Evolutionary conservation across 2,888 invertebrate species (phyloP).

Genomic region (Melikaiella ostensackeni): DNA sequence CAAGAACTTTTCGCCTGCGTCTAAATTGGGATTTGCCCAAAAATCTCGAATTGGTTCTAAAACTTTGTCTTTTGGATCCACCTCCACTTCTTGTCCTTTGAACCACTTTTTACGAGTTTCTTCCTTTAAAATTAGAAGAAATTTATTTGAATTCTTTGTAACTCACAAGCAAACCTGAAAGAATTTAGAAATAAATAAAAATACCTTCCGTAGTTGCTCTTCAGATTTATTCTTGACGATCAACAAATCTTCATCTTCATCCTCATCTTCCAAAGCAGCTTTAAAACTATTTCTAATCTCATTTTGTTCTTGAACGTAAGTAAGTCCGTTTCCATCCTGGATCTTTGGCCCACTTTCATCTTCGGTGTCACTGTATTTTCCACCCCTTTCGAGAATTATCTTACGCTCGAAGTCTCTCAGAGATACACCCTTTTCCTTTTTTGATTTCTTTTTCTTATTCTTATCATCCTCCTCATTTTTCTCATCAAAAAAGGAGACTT

Average conservation of each 20-base stretch:
- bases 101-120: slow-evolving; percentile 88
- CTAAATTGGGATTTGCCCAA: slow-evolving; percentile 91
- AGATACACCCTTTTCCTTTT: slow-evolving; percentile 81
- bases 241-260: slow-evolving; percentile 78
- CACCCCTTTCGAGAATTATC: slow-evolving; percentile 84
- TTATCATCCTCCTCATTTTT: slow-evolving; percentile 42
- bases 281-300: slow-evolving; percentile 83
- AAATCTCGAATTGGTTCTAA: slow-evolving; percentile 88
- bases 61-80: slow-evolving; percentile 81
- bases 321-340: slow-evolving; percentile 65
- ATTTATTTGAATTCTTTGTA: slow-evolving; percentile 10
- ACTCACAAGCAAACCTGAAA: neutral
- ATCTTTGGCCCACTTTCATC: slow-evolving; percentile 64
- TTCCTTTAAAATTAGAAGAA: slow-evolving; percentile 70
- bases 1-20: slow-evolving; percentile 91
- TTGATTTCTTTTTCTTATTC: slow-evolving; percentile 72
- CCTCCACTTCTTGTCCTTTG: slow-evolving; percentile 83
- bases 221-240: slow-evolving; percentile 75
- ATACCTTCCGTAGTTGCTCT: slow-evolving; percentile 71
- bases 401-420: slow-evolving; percentile 90
- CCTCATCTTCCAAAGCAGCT: slow-evolving; percentile 78
- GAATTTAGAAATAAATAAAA: neutral
- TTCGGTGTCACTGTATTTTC: slow-evolving; percentile 76
- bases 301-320: slow-evolving; percentile 84
- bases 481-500: slow-evolving; percentile 83